Percentiles rank a stretch among this genome's conserved stretches.
Conservation (phyloP, 2,113 vertebrate species). For the Phycodurus eques region DNA sequence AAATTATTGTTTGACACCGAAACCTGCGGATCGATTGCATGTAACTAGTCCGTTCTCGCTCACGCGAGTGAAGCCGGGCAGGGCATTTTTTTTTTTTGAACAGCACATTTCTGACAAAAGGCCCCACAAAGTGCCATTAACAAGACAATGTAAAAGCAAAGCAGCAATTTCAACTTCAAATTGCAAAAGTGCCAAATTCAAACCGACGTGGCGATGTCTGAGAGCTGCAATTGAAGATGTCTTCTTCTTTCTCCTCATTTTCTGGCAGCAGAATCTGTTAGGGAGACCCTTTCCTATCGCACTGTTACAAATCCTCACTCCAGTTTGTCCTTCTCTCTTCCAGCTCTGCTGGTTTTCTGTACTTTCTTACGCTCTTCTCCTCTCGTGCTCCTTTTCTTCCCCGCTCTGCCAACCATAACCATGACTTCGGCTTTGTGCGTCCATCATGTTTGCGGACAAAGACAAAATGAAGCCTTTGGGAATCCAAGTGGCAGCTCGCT, state of each 20-base stretch:
- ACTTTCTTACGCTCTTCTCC: not conserved
- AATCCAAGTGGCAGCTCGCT: conserved; percentile 39
- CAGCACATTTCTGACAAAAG: not conserved
- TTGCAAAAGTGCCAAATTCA: too few species aligned
- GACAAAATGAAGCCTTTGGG: conserved; percentile 32
- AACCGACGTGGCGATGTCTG: conserved; percentile 1
- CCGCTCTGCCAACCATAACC: conserved; percentile 23
- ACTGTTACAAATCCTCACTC: conserved; percentile 42
- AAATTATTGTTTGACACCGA: conserved; percentile 38
- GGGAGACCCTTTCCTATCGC: conserved; percentile 51
- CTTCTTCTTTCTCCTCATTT: conserved; percentile 43
- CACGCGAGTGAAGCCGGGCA: not conserved
- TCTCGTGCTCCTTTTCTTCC: conserved; percentile 4
- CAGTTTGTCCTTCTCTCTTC: conserved; percentile 12
- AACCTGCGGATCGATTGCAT: not conserved
- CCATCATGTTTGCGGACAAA: conserved; percentile 43
- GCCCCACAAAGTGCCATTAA: too few species aligned
- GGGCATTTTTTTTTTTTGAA: not conserved
- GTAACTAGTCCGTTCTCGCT: not conserved
- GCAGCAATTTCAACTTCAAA: too few species aligned
- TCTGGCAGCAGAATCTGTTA: conserved; percentile 56
- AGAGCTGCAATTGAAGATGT: conserved; percentile 38
- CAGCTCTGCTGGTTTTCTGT: not conserved
- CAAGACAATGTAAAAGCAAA: too few species aligned
- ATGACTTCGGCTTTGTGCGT: conserved; percentile 36